Percentiles rank a stretch among this genome's conserved stretches.
These are phyloP conservation scores for Sesia apiformis DNA, from an alignment of 2,888 invertebrate species.

Conservation along the genomic window DNA sequence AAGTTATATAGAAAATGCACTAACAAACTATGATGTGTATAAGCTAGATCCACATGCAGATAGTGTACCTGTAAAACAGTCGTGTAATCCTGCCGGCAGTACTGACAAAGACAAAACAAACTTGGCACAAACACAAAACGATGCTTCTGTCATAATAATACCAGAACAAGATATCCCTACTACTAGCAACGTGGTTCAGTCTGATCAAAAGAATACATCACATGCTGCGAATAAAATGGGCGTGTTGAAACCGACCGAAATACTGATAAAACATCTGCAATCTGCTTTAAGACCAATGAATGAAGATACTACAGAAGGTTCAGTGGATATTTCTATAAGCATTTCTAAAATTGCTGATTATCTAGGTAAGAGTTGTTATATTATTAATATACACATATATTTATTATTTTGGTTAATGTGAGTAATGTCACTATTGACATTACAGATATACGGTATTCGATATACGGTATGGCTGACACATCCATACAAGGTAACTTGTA, in stretches of 20 bases:
- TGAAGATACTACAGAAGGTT: constrained; percentile 42
- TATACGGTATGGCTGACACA: too few relatives aligned
- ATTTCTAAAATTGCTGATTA: constrained; percentile 59
- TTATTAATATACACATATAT: background rate
- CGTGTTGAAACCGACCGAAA: constrained; percentile 27
- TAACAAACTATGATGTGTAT: constrained; percentile 10
- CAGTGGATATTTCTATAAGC: constrained; percentile 50
- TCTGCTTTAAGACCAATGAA: constrained; percentile 27
- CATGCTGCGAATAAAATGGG: background rate
- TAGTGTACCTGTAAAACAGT: constrained; percentile 51
- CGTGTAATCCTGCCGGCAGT: constrained; percentile 25
- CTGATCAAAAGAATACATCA: background rate
- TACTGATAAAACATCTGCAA: constrained; percentile 37
- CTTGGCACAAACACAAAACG: constrained; percentile 1
- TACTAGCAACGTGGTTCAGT: background rate
- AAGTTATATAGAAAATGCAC: background rate
- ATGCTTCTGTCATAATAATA: constrained; percentile 2
- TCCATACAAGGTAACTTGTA: too few relatives aligned
- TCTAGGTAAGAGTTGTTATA: constrained; percentile 36
- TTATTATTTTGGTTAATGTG: too few relatives aligned
- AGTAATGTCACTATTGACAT: too few relatives aligned
- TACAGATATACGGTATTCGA: too few relatives aligned
- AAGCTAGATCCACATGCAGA: constrained; percentile 48
- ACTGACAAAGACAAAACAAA: constrained; percentile 15
- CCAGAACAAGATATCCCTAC: constrained; percentile 3